Evolutionary conservation across 2,113 vertebrate species (phyloP), one percentile per base, ranked within the genome.

Genomic region (Polyodon spathula): DNA sequence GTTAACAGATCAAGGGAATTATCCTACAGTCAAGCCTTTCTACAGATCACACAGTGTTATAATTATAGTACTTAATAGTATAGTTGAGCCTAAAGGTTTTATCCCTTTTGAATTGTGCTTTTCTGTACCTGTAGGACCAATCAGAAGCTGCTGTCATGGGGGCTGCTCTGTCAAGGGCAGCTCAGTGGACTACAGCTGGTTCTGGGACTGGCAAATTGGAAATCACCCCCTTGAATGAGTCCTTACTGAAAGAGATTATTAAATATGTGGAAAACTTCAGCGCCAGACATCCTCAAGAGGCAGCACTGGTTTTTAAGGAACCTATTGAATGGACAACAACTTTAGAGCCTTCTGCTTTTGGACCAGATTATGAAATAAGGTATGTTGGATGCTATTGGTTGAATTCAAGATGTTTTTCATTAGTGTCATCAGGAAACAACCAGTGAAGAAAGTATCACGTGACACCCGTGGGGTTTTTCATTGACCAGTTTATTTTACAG

Each of bases 261-360:
- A 37, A 60, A 58, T 95, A 90, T 62, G 82, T 72, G 53, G 90
- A 93, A 72, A 65, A 56, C 43, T 86, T 95, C 66, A 69, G 68
- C 69, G 67, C 71, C 70, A 79, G 68, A 59, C 70, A 93, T 75
- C 86, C 87, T 37, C 71, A 74, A 67, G 91, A 93, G 80, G 89
- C 90, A 1, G 73, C 72, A 0, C 82, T 83, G 66, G 72, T 86
- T 73, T 96, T 97, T 61, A 80, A 64, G 69, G 88, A 93, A 64
- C 90, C 93, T 15, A 87, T 97, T 53, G 80, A 84, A 69, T 97
- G 93, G 94, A 80, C 72, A 67, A 92, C 91, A 6, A 60, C 74
- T 48, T 67, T 94, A 73, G 66, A 71, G 7, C 69, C 72, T 0
- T 88, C 84, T 27, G 82, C 76, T 15, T 95, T 95, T 79, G 79